Evolutionary conservation across 2,113 vertebrate genomes (phyloP).

Genomic region (Melanocharis versteri): DNA sequence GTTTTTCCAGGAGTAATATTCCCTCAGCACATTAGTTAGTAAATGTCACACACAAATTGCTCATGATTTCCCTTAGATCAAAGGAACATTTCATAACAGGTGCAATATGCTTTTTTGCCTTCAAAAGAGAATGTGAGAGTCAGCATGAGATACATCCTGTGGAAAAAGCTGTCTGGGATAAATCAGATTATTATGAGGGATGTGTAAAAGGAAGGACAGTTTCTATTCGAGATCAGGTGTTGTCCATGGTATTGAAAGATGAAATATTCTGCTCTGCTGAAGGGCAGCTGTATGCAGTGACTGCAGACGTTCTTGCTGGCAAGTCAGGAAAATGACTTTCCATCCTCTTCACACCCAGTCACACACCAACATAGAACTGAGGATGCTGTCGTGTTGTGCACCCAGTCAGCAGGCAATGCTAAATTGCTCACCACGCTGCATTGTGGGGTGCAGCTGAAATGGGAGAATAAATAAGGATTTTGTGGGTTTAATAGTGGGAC

Average conservation of each 20-base stretch:
- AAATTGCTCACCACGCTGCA: fast-evolving
- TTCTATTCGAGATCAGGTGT: slow-evolving; percentile 7
- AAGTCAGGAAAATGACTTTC: not conserved
- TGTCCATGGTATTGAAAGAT: slow-evolving; percentile 3
- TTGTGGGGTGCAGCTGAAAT: not conserved
- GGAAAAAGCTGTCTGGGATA: slow-evolving; percentile 38
- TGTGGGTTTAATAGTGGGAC: not conserved
- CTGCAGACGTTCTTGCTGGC: not conserved
- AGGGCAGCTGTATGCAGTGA: not conserved
- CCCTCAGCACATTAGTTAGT: slow-evolving; percentile 62
- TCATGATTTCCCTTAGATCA: slow-evolving; percentile 54
- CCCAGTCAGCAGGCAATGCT: not conserved
- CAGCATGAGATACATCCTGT: not conserved
- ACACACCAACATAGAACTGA: not conserved
- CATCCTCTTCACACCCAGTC: not conserved
- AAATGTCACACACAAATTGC: slow-evolving; percentile 64
- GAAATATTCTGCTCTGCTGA: not conserved
- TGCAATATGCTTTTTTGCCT: slow-evolving; percentile 28
- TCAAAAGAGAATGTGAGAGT: slow-evolving; percentile 45
- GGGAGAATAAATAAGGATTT: not conserved
- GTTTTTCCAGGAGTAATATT: slow-evolving; percentile 58
- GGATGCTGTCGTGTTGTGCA: not conserved
- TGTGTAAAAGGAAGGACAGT: slow-evolving; percentile 34
- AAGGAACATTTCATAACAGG: slow-evolving; percentile 57
- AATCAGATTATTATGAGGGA: slow-evolving; percentile 45